These are phyloP conservation scores for Heliornis fulica DNA, from an alignment of 2,113 vertebrate genomes.

Conservation along the genomic window DNA sequence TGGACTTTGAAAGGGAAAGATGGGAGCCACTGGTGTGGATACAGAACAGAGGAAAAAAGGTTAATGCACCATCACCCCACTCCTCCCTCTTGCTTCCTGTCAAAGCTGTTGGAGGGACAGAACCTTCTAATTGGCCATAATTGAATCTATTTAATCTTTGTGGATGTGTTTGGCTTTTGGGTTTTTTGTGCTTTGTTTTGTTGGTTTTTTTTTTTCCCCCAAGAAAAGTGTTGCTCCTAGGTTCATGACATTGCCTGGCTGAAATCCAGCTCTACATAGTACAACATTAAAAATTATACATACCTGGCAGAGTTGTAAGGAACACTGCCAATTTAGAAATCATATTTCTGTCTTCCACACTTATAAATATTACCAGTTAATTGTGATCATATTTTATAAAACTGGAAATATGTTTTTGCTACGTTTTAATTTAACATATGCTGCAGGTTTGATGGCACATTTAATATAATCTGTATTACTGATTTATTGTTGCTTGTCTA, in stretches of 20 bases:
- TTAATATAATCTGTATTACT: not conserved
- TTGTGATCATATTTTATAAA: no score
- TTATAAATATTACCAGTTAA: no score
- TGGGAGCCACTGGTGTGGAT: not conserved
- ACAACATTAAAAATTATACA: not conserved
- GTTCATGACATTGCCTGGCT: not conserved
- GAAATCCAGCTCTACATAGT: not conserved
- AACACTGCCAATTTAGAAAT: conserved; percentile 10
- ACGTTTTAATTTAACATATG: not conserved
- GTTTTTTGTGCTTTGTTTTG: not conserved
- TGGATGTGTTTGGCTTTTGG: not conserved
- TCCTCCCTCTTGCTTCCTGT: not conserved
- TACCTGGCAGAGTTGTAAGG: not conserved
- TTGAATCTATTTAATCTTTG: not conserved
- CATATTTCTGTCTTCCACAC: not conserved
- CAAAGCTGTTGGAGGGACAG: not conserved
- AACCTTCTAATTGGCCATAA: not conserved
- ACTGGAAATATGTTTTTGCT: not conserved
- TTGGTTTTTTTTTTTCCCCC: no score
- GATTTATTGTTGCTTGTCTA: not conserved
- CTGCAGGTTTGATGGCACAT: not conserved
- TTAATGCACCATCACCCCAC: not conserved
- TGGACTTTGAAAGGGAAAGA: not conserved
- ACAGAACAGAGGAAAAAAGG: not conserved
- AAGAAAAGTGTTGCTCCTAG: not conserved